Evolutionary conservation across 2,113 vertebrate genomes (phyloP).

Genomic region (Probosciger aterrimus): DNA sequence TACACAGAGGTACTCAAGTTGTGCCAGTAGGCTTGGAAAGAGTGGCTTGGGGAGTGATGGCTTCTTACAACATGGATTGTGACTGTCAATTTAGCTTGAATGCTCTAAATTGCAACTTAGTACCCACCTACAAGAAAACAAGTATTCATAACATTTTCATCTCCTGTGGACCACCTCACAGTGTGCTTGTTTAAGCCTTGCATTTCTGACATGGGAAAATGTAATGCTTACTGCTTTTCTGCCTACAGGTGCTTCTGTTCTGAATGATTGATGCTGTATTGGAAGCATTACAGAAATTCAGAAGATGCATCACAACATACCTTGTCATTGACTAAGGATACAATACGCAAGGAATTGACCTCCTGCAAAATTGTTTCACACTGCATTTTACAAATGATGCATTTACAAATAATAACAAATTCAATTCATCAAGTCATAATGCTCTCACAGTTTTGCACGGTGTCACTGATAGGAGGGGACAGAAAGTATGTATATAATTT

Average conservation of each 20-base stretch:
- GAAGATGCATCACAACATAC: constrained; percentile 36
- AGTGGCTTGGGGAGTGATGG: neutral
- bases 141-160: neutral
- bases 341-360: neutral
- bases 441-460: neutral
- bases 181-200: neutral
- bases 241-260: constrained; percentile 51
- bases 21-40: neutral
- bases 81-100: neutral
- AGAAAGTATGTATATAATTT: constrained; percentile 17
- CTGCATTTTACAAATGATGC: constrained; percentile 1
- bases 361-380: constrained; percentile 50
- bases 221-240: neutral
- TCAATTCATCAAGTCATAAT: constrained; percentile 5
- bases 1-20: neutral
- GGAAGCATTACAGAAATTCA: neutral
- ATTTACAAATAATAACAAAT: constrained; percentile 12
- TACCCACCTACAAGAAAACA: neutral
- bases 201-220: neutral
- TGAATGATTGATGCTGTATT: neutral
- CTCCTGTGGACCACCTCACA: neutral
- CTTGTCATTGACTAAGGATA: constrained; percentile 33
- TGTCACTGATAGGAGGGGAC: neutral
- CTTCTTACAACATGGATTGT: neutral
- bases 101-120: neutral